These are phyloP conservation scores for Trichopria drosophilae DNA, from an alignment of 2,888 invertebrate genomes.

Conservation along the genomic window DNA sequence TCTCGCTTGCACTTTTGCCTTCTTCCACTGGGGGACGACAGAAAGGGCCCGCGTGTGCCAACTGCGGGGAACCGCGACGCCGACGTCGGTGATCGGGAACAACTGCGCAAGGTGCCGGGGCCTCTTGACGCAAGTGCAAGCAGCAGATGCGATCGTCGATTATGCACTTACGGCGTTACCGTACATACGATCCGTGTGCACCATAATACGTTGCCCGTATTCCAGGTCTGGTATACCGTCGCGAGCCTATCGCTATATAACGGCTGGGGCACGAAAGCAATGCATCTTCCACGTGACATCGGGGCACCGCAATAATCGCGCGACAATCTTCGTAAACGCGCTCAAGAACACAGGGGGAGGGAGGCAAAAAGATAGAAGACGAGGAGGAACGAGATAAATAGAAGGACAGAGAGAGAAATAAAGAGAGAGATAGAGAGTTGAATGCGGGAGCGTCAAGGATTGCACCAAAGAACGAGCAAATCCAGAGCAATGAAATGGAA, in stretches of 20 bases:
- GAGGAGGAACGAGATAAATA: slow-evolving; percentile 23
- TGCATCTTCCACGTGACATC: slow-evolving; percentile 58
- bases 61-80: slow-evolving; percentile 38
- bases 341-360: background rate
- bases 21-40: too few relatives aligned
- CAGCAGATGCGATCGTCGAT: slow-evolving; percentile 58
- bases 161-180: slow-evolving; percentile 58
- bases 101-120: slow-evolving; percentile 52
- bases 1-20: too few relatives aligned
- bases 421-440: slow-evolving; percentile 18
- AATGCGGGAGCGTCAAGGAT: slow-evolving; percentile 13
- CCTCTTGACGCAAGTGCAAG: slow-evolving; percentile 57
- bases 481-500: too few relatives aligned
- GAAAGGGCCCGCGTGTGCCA: slow-evolving; percentile 29
- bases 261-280: slow-evolving; percentile 51
- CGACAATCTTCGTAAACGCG: slow-evolving; percentile 53
- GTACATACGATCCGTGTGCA: slow-evolving; percentile 47
- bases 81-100: slow-evolving; percentile 43
- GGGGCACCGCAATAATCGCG: slow-evolving; percentile 56
- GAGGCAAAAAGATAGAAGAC: slow-evolving; percentile 29
- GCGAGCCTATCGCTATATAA: slow-evolving; percentile 33
- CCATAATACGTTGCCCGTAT: slow-evolving; percentile 31
- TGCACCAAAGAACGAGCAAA: slow-evolving; percentile 10
- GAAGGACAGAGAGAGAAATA: slow-evolving; percentile 27
- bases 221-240: too few relatives aligned